These are phyloP conservation scores for Dexiosoma caninum DNA, from an alignment of 2,888 invertebrate genomes.

Conservation along the genomic window DNA sequence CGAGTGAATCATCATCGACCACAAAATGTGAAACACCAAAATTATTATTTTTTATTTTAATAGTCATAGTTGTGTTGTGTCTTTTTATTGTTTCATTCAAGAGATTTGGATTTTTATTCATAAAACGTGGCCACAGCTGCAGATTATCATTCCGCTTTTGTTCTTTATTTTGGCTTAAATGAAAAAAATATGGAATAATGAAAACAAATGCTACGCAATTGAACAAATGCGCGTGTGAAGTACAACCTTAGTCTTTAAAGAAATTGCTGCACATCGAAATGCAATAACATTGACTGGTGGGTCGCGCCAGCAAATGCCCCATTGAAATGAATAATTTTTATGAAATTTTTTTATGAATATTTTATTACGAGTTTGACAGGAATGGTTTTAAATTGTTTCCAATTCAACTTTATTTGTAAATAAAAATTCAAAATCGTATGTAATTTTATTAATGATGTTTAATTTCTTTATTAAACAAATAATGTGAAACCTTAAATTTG, in stretches of 20 bases:
- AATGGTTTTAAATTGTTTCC: neutral
- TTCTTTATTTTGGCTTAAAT: neutral
- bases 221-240: slow-evolving; percentile 57
- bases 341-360: neutral
- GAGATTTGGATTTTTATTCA: slow-evolving; percentile 41
- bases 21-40: slow-evolving; percentile 51
- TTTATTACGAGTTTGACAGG: neutral
- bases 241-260: slow-evolving; percentile 31
- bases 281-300: slow-evolving; percentile 46
- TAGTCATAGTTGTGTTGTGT: slow-evolving; percentile 5
- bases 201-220: slow-evolving; percentile 58
- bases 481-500: too few relatives aligned
- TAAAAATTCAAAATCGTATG: neutral
- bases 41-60: slow-evolving; percentile 21
- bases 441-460: too few relatives aligned
- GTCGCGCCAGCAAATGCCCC: slow-evolving; percentile 44
- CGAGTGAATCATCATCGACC: slow-evolving; percentile 39
- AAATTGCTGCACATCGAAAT: slow-evolving; percentile 31
- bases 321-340: neutral
- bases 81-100: slow-evolving; percentile 50
- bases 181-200: neutral
- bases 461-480: too few relatives aligned
- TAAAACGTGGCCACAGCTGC: slow-evolving; percentile 59
- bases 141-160: slow-evolving; percentile 46
- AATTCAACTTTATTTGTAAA: neutral